A percentile compares a stretch with the other conserved stretches of the same genome.
These are phyloP conservation scores for Bombyx huttoni DNA, from an alignment of 2,888 invertebrate genomes.

Conservation along the genomic window DNA sequence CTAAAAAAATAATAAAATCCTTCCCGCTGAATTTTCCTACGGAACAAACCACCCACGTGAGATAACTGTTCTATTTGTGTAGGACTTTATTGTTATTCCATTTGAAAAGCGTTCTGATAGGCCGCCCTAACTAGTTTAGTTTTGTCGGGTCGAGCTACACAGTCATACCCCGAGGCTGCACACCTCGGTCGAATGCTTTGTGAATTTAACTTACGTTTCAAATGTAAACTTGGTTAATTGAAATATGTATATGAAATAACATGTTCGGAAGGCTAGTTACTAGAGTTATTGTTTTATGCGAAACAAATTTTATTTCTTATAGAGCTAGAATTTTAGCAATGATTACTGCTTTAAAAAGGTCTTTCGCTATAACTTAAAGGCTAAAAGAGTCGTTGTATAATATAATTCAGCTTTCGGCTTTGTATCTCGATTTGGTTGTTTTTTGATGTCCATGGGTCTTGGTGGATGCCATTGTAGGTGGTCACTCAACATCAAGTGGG, in stretches of 20 bases:
- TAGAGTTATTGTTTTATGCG: constrained; percentile 4
- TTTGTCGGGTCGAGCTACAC: constrained; percentile 16
- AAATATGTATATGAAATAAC: constrained; percentile 57
- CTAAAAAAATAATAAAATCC: neutral
- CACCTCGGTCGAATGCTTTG: constrained; percentile 49
- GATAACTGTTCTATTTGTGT: constrained; percentile 20
- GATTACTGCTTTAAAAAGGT: too few species aligned
- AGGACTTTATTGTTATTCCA: constrained; percentile 25
- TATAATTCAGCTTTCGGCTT: too few species aligned
- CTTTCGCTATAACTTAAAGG: too few species aligned
- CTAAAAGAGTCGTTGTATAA: too few species aligned
- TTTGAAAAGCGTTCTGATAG: constrained; percentile 24
- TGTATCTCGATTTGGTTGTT: too few species aligned
- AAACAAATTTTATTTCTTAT: neutral
- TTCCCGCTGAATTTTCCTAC: neutral
- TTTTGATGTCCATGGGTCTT: too few species aligned
- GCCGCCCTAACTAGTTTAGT: constrained; percentile 31
- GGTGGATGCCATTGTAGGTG: too few species aligned
- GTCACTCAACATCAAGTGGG: too few species aligned
- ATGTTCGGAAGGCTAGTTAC: constrained; percentile 21
- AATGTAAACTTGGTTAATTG: constrained; percentile 60
- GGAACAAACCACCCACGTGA: neutral
- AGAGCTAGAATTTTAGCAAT: too few species aligned
- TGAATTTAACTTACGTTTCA: constrained; percentile 52
- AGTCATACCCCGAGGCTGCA: constrained; percentile 32